Conservation (phyloP, 2,113 vertebrate genomes). For the Fregetta grallaria region DNA sequence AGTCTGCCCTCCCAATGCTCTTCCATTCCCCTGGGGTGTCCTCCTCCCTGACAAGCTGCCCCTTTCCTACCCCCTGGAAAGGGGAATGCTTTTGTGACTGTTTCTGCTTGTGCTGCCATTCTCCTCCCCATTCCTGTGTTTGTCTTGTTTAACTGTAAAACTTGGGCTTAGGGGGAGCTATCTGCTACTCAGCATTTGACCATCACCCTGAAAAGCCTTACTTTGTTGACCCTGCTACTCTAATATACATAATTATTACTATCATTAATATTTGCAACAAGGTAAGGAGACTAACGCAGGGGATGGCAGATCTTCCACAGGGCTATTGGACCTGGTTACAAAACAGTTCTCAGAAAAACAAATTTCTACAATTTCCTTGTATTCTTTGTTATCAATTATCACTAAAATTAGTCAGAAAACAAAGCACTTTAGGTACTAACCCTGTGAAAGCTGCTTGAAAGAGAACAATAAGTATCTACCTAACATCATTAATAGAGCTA, state of each 20-base stretch:
- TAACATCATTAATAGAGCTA: neutral
- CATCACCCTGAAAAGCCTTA: neutral
- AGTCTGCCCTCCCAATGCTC: accelerated
- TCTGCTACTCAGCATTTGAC: neutral
- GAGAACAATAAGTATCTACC: neutral
- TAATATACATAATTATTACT: neutral
- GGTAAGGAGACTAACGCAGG: neutral
- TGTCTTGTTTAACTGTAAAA: neutral
- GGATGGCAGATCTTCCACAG: neutral
- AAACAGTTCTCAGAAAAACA: neutral
- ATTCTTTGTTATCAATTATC: neutral
- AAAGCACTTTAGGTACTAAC: neutral
- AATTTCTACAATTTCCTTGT: neutral
- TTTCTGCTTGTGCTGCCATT: neutral
- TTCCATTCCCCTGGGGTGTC: neutral
- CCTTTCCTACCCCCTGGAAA: neutral
- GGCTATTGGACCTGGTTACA: neutral
- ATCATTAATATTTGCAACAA: neutral
- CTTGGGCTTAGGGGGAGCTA: neutral
- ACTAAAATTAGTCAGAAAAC: neutral
- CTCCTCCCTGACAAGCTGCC: neutral
- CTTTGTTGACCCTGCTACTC: neutral
- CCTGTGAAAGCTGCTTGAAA: neutral
- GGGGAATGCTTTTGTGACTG: neutral
- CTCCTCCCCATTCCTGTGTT: neutral